Conservation (phyloP, 2,888 invertebrate genomes). For the Pediacus dermestoides region DNA sequence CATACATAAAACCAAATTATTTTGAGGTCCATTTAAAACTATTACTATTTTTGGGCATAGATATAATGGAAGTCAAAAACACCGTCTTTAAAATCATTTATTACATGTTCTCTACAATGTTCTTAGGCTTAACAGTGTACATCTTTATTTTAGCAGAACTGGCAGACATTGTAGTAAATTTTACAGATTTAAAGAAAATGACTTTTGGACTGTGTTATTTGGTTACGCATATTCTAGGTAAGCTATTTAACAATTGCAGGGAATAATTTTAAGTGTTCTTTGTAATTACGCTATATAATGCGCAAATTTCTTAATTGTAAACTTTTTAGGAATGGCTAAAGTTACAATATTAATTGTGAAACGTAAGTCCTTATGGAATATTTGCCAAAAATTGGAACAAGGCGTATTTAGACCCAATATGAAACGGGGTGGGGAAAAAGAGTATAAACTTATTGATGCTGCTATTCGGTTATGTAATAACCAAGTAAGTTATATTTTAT, state of each 20-base stretch:
- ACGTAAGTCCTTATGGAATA: slow-evolving; percentile 12
- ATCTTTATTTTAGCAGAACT: slow-evolving; percentile 10
- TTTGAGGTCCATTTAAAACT: slow-evolving; percentile 15
- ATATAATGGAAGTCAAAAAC: slow-evolving; percentile 11
- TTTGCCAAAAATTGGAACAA: slow-evolving; percentile 13
- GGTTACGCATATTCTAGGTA: slow-evolving; percentile 16
- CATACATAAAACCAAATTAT: slow-evolving; percentile 12
- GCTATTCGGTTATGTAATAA: slow-evolving; percentile 12
- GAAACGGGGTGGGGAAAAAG: slow-evolving; percentile 16
- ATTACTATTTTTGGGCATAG: slow-evolving; percentile 13
- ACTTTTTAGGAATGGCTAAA: slow-evolving; percentile 17
- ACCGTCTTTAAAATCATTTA: slow-evolving; percentile 2
- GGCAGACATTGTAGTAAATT: slow-evolving; percentile 8
- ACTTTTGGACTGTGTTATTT: slow-evolving; percentile 13
- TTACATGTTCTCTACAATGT: slow-evolving; percentile 9
- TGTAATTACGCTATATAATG: too few relatives aligned
- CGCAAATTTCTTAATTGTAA: too few relatives aligned
- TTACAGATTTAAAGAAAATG: slow-evolving; percentile 9
- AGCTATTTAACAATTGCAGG: too few relatives aligned
- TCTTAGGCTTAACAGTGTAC: slow-evolving; percentile 7
- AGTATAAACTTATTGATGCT: slow-evolving; percentile 14
- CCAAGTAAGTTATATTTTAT: slow-evolving; percentile 18
- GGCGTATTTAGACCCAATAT: slow-evolving; percentile 14
- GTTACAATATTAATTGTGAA: slow-evolving; percentile 13
- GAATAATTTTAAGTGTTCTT: too few relatives aligned